phyloP scores from a whole-genome alignment of 2,113 vertebrate genomes.

The Grammomys dolichurus region DNA sequence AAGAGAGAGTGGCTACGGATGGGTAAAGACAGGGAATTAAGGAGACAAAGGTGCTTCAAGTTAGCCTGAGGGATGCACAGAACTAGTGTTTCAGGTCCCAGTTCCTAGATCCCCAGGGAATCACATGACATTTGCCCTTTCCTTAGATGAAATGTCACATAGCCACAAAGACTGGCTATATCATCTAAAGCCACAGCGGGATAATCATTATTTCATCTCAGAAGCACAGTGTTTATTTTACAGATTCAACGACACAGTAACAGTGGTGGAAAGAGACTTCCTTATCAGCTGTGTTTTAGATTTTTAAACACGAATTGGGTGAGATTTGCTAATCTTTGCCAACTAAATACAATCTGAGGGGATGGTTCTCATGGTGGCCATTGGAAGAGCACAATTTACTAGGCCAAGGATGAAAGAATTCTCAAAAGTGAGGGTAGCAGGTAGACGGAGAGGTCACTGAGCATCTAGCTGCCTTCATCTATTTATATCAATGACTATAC shows the following conservation, averaged over 20 bases:
- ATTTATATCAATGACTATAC: background rate
- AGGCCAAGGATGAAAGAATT: background rate
- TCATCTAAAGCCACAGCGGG: background rate
- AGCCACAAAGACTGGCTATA: background rate
- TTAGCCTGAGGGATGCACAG: accelerated
- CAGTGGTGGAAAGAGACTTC: background rate
- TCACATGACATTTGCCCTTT: background rate
- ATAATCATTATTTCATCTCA: background rate
- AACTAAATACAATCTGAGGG: background rate
- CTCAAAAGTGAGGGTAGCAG: background rate
- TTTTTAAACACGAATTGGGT: background rate
- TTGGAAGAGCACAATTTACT: background rate
- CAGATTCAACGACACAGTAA: background rate
- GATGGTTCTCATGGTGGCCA: background rate
- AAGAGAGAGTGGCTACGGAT: background rate
- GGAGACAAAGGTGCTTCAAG: background rate
- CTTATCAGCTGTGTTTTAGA: background rate
- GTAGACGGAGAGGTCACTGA: background rate
- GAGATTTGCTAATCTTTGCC: background rate
- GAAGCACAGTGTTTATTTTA: background rate
- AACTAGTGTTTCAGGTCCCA: background rate
- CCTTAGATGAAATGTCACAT: background rate
- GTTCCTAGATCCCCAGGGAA: background rate
- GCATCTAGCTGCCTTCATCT: background rate
- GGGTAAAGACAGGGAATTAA: background rate